phyloP scores from a whole-genome alignment of 2,888 invertebrate genomes.

The Lypha dubia region DNA sequence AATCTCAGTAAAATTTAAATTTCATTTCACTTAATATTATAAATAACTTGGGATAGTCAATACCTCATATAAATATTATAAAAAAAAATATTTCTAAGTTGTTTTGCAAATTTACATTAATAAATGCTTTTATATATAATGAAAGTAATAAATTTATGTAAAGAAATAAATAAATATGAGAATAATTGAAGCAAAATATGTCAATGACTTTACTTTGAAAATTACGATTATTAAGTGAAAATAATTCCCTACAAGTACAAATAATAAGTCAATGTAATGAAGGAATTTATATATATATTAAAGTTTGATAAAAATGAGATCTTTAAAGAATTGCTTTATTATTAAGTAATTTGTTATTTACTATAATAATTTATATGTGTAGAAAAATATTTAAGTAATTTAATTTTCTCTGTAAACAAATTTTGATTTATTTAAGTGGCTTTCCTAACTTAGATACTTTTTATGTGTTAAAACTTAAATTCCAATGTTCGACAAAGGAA shows the following conservation, averaged over 20 bases:
- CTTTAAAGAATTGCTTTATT: not conserved
- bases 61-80: not conserved
- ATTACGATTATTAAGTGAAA: not conserved
- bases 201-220: conserved; percentile 11
- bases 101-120: not conserved
- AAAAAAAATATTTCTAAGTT: conserved; percentile 1
- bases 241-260: not conserved
- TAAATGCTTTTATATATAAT: not conserved
- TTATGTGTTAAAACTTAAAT: too few species aligned
- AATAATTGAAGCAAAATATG: conserved; percentile 25
- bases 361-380: not conserved
- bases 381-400: not conserved
- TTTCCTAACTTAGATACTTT: too few species aligned
- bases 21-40: not conserved
- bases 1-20: not conserved
- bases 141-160: conserved; percentile 1
- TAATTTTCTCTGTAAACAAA: too few species aligned
- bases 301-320: not conserved
- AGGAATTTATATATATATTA: not conserved
- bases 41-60: not conserved
- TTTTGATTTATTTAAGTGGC: too few species aligned
- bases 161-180: not conserved
- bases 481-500: too few species aligned
- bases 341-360: not conserved
- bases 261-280: not conserved